A percentile compares a stretch with the other conserved stretches of the same genome.
Conservation (phyloP, 2,797 vertebrate species). For the Gymnothorax javanicus region DNA sequence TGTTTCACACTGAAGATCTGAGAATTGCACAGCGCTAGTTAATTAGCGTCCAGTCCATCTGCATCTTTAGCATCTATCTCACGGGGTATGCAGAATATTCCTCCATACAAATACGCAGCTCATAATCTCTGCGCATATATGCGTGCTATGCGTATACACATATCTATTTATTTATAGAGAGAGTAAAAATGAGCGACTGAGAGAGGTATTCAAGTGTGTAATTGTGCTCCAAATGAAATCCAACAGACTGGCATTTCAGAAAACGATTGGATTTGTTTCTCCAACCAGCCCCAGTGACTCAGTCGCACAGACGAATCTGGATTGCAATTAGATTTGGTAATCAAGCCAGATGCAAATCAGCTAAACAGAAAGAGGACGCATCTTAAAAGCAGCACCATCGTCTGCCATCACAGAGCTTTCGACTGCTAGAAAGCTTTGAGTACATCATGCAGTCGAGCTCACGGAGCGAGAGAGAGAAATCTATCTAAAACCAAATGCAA, state of each 20-base stretch:
- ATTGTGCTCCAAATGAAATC: neutral
- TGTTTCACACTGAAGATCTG: neutral
- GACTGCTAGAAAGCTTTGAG: neutral
- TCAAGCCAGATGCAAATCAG: neutral
- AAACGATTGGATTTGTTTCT: neutral
- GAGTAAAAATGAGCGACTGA: neutral
- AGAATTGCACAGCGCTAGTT: neutral
- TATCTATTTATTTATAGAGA: neutral
- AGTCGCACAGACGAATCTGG: neutral
- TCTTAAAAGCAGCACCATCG: neutral
- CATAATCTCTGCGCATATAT: neutral
- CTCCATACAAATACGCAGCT: neutral
- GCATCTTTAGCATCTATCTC: neutral
- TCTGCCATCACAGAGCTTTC: neutral
- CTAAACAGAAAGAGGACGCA: neutral
- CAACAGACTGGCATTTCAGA: neutral
- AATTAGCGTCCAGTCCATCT: constrained; percentile 5
- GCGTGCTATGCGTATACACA: neutral
- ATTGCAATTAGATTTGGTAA: neutral
- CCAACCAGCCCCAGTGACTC: neutral
- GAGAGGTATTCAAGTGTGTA: neutral
- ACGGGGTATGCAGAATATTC: neutral
- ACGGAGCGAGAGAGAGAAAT: neutral
- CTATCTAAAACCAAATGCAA: neutral
- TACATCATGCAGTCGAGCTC: neutral